Evolutionary conservation across 2,888 invertebrate species (phyloP), one percentile per base, ranked within the genome.

Genomic region (Apeira syringaria): DNA sequence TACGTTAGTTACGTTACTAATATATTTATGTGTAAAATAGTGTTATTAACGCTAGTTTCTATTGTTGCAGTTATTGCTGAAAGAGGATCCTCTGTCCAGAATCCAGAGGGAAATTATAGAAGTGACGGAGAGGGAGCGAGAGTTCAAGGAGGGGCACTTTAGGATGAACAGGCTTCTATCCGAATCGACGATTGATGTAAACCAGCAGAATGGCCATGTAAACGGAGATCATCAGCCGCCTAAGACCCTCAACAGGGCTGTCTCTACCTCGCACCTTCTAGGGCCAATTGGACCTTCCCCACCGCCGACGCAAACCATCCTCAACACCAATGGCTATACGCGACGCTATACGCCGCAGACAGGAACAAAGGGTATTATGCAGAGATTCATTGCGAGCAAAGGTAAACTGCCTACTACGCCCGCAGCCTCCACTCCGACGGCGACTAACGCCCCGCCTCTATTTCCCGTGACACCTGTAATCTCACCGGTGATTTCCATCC

Each of bases 61-160:
- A 1, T 70, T 65, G 68, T 87, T 84, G 31, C 85, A 91, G 90
- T 80, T 86, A 56, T 75, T 90, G 68, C 80, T 92, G 77, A 93
- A 93, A 80, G 92, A 94, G 73, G 93, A 94, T 82, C 95, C 95
- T 53, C 89, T 95, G 66, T 92, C 93, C 68, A 93, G 96, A 76
- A 96, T 98, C 76, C 97, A 97, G 84, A 93, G 94, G 70, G 97
- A 98, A 91, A 97, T 98, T 64, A 94, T 94, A 65, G 95, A 96
- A 84, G 96, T 96, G 47, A 94, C 94, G 37, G 94, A 95, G 67
- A 91, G 97, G 55, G 98, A 98, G 80, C 92, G 94, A 68, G 96
- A 96, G 70, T 92, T 97, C 59, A 91, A 93, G 58, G 93, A 92
- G 61, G 92, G 92, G 10, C 90, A 86, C 63, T 88, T 90, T 54